phyloP scores from a whole-genome alignment of 2,888 invertebrate genomes.

The Graphium colonna region DNA sequence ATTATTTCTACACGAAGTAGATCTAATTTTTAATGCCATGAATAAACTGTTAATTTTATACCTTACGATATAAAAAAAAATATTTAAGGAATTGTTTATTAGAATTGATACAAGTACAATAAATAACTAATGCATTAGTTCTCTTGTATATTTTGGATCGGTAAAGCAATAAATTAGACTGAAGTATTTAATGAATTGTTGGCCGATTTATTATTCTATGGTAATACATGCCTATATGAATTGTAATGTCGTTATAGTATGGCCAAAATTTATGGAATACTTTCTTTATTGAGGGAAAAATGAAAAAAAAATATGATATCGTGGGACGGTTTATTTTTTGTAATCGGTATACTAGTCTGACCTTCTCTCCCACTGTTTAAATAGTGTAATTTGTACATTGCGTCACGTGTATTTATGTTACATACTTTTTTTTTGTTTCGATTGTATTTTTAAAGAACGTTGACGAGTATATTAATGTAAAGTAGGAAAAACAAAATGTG shows the following conservation, averaged over 20 bases:
- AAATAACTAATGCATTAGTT: conserved; percentile 45
- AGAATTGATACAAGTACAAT: conserved; percentile 59
- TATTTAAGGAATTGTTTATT: conserved; percentile 60
- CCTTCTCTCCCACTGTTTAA: conserved; percentile 60
- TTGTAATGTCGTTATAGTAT: conserved; percentile 44
- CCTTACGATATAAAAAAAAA: conserved; percentile 29
- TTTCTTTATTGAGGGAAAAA: conserved; percentile 44
- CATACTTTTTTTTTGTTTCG: conserved; percentile 64
- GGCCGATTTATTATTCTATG: conserved; percentile 47
- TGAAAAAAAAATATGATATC: conserved; percentile 40
- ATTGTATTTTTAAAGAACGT: conserved; percentile 74
- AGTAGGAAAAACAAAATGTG: conserved; percentile 75
- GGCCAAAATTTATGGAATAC: conserved; percentile 72
- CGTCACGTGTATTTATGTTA: conserved; percentile 71
- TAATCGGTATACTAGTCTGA: conserved; percentile 76
- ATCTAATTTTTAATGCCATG: conserved; percentile 53
- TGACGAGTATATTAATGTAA: conserved; percentile 76
- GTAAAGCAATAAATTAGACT: conserved; percentile 76
- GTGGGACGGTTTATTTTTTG: conserved; percentile 68
- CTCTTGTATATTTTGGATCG: conserved; percentile 69
- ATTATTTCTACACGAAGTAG: conserved; percentile 35
- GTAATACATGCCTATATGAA: conserved; percentile 36
- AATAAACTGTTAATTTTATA: conserved; percentile 39
- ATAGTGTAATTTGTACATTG: conserved; percentile 63
- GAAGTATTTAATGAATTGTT: conserved; percentile 70